Base-by-base conservation (phyloP, 2,888 invertebrate species). In the Rotaria sp. region DNA sequence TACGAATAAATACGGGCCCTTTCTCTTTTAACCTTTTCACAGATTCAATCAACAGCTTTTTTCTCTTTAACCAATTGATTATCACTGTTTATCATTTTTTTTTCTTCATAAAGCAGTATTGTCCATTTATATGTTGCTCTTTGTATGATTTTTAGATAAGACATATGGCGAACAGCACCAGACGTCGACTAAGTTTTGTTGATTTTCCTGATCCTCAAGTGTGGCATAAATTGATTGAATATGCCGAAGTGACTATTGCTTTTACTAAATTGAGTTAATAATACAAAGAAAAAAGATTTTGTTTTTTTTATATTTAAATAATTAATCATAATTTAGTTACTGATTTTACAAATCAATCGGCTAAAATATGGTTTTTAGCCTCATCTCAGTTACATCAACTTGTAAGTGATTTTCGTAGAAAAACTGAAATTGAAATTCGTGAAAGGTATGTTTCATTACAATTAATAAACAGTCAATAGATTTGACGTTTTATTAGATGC, bases 281-380 rank as follows among this genome's bases (percentile, higher is more conserved):
- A 67, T 35, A n/a, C n/a, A 67, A 8, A 18, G 13, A 13, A 35
- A 30, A 21, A n/a, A 2, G 21, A 21, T 7, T 30, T 35, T 21
- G 3, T 26, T 26, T 15, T 55, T 55, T 24, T 55, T 10, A 10
- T 55, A 26, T 55, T 26, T 21, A 52, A 52, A 30, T 30, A 18
- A 8, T 67, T 26, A 18, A 35, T 18, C 21, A 45, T 26, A 45
- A 45, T 80, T 80, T 80, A 80, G 80, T 80, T 80, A 80, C 80
- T 26, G 80, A 80, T 45, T 80, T 80, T n/a, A 80, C 80, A 13
- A 41, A 80, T 80, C 80, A 80, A 80, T 80, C 45, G 80, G 41
- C 80, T 24, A 45, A 80, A 45, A 80, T 80, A 45, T 80, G 80
- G 15, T 45, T 45, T n/a, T 45, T 80, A 35, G 80, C 80, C 0